These are phyloP conservation scores for Turdus rufiventris DNA, from an alignment of 2,113 vertebrate genomes.

Conservation along the genomic window DNA sequence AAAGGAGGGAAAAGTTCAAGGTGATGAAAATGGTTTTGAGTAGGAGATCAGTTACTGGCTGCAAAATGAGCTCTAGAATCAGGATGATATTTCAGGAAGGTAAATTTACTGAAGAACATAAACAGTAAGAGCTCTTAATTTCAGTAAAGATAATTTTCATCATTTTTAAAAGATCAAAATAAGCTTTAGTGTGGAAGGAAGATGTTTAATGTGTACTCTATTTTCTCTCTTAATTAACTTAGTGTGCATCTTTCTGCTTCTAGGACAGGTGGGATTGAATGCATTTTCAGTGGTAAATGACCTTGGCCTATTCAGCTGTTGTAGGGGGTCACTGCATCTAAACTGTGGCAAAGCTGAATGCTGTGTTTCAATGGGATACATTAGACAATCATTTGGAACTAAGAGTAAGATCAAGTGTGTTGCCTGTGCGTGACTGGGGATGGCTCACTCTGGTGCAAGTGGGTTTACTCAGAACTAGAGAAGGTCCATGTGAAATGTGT, in stretches of 20 bases:
- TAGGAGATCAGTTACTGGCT: not conserved
- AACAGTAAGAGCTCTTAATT: not conserved
- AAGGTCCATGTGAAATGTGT: not conserved
- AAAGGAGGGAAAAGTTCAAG: not conserved
- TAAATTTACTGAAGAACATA: not conserved
- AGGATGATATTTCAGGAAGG: not conserved
- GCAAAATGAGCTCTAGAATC: not conserved
- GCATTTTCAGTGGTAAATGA: not conserved
- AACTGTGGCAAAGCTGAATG: not conserved
- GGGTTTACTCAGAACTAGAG: not conserved
- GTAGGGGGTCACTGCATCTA: not conserved
- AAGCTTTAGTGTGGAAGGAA: not conserved
- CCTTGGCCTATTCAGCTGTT: not conserved
- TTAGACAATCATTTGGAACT: not conserved
- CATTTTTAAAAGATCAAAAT: not conserved
- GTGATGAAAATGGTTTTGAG: not conserved
- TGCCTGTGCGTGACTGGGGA: not conserved
- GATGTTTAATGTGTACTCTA: not conserved
- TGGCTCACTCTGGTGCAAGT: accelerated
- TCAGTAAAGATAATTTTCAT: not conserved
- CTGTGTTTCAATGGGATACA: not conserved
- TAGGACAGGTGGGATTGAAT: not conserved
- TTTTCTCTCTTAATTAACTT: not conserved
- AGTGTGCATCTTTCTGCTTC: not conserved
- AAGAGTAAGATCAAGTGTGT: not conserved